Evolutionary conservation across 2,113 vertebrate species (phyloP).

Genomic region (western clawed frog (Xenopus tropicalis)): UCB_Xtro_10.0 CM004445.2:72520001-72520500

Average conservation of each 20-base stretch:
- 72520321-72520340: constrained; percentile 75
- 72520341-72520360: constrained; percentile 83
- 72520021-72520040: constrained; percentile 95
- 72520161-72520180: constrained; percentile 74
- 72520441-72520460: not conserved
- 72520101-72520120: constrained; percentile 95
- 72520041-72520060: constrained; percentile 98
- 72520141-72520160: constrained; percentile 96
- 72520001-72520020: constrained; percentile 91
- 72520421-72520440: constrained; percentile 76
- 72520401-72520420: constrained; percentile 81
- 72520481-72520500: too few relatives aligned
- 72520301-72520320: constrained; percentile 67
- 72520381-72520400: constrained; percentile 66
- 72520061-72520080: constrained; percentile 95
- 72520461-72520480: not conserved
- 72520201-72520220: constrained; percentile 94
- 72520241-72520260: constrained; percentile 81
- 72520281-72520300: constrained; percentile 83
- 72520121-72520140: constrained; percentile 92
- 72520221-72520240: constrained; percentile 86
- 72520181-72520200: constrained; percentile 83
- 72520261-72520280: constrained; percentile 79
- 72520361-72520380: constrained; percentile 74
- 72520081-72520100: constrained; percentile 98